Evolutionary conservation across 2,888 invertebrate genomes (phyloP).

Genomic region (Mayetiola destructor): DNA sequence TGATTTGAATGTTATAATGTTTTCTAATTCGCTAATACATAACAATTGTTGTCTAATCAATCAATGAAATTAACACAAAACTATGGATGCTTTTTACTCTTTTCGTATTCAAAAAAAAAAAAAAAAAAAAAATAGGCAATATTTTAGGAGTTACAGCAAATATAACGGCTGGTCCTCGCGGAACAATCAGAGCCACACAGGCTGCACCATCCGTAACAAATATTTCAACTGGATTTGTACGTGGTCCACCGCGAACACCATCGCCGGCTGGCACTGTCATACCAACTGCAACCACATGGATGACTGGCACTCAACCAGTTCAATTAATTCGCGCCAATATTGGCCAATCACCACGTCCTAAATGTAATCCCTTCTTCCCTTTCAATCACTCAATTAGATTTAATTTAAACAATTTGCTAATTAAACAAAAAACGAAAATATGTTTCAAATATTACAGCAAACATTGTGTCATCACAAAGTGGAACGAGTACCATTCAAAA

Average conservation of each 20-base stretch:
- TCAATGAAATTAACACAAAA: too few species aligned
- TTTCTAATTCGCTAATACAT: not conserved
- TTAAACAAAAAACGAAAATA: not conserved
- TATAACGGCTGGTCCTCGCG: conserved; percentile 29
- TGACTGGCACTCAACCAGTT: conserved; percentile 27
- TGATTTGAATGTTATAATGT: not conserved
- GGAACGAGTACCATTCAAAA: not conserved
- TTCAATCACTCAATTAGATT: not conserved
- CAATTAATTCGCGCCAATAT: conserved; percentile 33
- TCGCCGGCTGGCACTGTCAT: conserved; percentile 23
- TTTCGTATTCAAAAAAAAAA: not conserved
- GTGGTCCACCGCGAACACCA: conserved; percentile 26
- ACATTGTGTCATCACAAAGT: conserved; percentile 15
- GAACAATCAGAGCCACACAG: conserved; percentile 29
- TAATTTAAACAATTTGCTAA: not conserved
- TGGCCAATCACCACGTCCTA: conserved; percentile 24
- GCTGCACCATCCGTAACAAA: conserved; percentile 24
- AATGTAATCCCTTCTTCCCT: conserved; percentile 27
- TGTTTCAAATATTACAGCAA: conserved; percentile 15
- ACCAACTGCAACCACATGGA: conserved; percentile 29
- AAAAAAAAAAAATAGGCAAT: too few species aligned
- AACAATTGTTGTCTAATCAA: not conserved
- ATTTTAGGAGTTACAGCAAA: conserved; percentile 26
- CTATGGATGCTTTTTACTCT: too few species aligned
- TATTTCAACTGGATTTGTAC: conserved; percentile 29